A percentile compares a stretch with the other conserved stretches of the same genome.
phyloP scores from a whole-genome alignment of 2,888 invertebrate genomes.

The Galeruca laticollis region DNA sequence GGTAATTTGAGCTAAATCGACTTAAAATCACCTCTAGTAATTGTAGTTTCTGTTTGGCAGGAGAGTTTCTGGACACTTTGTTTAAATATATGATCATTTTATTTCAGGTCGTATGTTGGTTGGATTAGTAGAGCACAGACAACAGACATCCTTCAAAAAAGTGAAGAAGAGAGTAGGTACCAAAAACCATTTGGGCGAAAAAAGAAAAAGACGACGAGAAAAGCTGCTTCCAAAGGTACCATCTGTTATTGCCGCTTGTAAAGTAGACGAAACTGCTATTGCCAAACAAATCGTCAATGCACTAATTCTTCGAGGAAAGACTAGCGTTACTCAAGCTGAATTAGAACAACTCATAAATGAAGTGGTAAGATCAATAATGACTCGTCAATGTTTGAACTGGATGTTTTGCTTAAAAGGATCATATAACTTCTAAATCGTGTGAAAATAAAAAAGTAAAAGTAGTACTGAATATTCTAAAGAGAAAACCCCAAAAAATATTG shows the following conservation, averaged over 20 bases:
- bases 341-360: slow-evolving; percentile 84
- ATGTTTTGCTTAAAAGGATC: too few species aligned
- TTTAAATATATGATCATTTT: neutral
- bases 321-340: slow-evolving; percentile 83
- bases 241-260: slow-evolving; percentile 75
- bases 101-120: slow-evolving; percentile 54
- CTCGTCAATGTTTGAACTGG: too few species aligned
- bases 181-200: slow-evolving; percentile 76
- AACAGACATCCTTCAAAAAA: slow-evolving; percentile 78
- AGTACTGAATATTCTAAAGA: too few species aligned
- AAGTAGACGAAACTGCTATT: slow-evolving; percentile 83
- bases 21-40: too few species aligned
- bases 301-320: slow-evolving; percentile 82
- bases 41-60: too few species aligned
- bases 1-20: too few species aligned
- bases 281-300: slow-evolving; percentile 86
- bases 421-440: too few species aligned
- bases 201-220: slow-evolving; percentile 65
- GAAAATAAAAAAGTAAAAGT: too few species aligned
- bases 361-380: slow-evolving; percentile 72
- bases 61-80: too few species aligned
- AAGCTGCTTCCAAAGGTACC: slow-evolving; percentile 56
- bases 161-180: slow-evolving; percentile 83
- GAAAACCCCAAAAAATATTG: too few species aligned
- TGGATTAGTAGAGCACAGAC: slow-evolving; percentile 69